Evolutionary conservation across 1,140 invertebrate genomes (phyloP), one percentile per base, ranked within the genome.

Genomic region (Aphidius gifuensis): DNA sequence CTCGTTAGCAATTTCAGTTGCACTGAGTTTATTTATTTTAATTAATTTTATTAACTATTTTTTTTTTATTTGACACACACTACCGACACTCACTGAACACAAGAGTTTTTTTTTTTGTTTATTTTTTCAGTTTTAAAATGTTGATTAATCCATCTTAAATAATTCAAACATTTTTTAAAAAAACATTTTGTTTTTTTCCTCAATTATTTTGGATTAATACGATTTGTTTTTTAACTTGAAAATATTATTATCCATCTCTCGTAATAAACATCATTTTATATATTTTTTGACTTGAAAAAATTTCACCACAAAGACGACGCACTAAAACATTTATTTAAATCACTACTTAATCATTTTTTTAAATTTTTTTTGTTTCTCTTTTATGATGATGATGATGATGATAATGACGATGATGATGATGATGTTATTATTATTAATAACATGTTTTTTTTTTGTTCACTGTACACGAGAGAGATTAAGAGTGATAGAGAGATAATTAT

Each of bases 381-480:
- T 32, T 32, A 32, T 32, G 23, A 32, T 32, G 4, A 3, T 32
- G 0, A 32, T 32, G 2, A 32, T 32, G 16, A 16, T 16, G 16
- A 16, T 16, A 1, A 16, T 32, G 4, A 32, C 1, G 4, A 53
- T 53, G 9, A 7, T 6, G 23, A 1, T 39, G 23, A 32, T 53
- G 23, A 6, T 39, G 48, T 16, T 50, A 79, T 76, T 79, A 80
- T 80, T 74, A 78, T 80, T 79, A 16, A 16, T 77, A 78, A 64
- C 75, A 79, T 76, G 78, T 75, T 69, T 70, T 49, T 49, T 59
- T 45, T 23, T 59, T 23, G n/a, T 46, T 59, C 58, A 59, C 58
- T 59, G 58, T 59, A 59, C 58, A 59, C 45, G 47, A 59, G 48
- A 47, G 16, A 55, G 53, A 55, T 32, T 32, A 32, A 32, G 23